Conservation (phyloP, 1,140 invertebrate genomes). For the Triops cancriformis region DNA sequence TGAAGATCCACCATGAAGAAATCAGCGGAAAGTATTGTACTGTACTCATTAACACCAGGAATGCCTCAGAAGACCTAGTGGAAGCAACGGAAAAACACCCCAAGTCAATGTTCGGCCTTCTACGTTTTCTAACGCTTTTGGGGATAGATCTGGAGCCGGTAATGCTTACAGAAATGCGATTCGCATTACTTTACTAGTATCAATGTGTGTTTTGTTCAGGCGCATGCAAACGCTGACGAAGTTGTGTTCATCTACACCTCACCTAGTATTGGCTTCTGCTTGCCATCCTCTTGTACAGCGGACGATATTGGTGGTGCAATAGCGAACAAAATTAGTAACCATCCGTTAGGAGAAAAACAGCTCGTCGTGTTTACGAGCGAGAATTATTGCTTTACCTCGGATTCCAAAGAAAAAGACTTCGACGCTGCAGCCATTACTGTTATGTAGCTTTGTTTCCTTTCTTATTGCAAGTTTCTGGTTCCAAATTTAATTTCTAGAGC, state of each 20-base stretch:
- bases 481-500: background rate
- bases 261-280: slow-evolving; percentile 7
- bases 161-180: background rate
- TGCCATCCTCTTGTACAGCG: slow-evolving; percentile 21
- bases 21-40: slow-evolving; percentile 19
- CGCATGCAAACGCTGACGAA: background rate
- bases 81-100: background rate
- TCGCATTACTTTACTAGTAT: background rate
- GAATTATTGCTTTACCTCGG: slow-evolving; percentile 17
- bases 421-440: slow-evolving; percentile 20
- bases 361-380: background rate
- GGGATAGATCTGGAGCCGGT: slow-evolving; percentile 14
- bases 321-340: background rate
- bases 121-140: background rate
- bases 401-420: slow-evolving; percentile 1
- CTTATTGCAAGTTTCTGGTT: background rate
- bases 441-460: background rate
- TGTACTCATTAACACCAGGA: background rate
- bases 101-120: background rate
- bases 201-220: background rate
- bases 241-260: background rate
- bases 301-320: slow-evolving; percentile 16
- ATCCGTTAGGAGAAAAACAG: background rate
- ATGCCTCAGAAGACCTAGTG: background rate
- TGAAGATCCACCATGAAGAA: background rate